A percentile compares a stretch with the other conserved stretches of the same genome.
phyloP scores from a whole-genome alignment of 2,797 vertebrate genomes.

The Cottoperca gobio region DNA sequence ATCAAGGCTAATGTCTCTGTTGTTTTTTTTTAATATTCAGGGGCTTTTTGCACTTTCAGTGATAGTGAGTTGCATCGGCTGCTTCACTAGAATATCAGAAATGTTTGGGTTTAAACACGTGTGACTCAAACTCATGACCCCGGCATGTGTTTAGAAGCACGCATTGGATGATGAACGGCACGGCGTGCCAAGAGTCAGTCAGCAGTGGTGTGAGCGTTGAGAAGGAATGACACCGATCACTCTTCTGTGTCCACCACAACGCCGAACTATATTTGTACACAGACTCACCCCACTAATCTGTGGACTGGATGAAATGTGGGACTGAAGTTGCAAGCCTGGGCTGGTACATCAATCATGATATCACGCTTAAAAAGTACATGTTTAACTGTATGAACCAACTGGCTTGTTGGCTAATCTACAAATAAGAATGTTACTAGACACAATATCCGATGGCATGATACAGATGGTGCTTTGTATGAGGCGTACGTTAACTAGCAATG shows the following conservation, averaged over 20 bases:
- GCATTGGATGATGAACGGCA: constrained; percentile 13
- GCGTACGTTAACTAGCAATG: no score
- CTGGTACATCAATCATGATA: no score
- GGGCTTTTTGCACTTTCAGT: neutral
- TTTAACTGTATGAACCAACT: no score
- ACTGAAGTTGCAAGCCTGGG: neutral
- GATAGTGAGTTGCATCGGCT: no score
- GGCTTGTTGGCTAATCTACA: no score
- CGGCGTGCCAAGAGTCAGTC: constrained; percentile 26
- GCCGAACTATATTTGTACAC: constrained; percentile 13
- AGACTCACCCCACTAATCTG: neutral
- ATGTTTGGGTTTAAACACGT: constrained; percentile 34
- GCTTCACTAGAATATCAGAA: constrained; percentile 3
- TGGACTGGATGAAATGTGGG: neutral
- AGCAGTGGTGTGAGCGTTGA: constrained; percentile 25
- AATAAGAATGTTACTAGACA: no score
- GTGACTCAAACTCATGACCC: constrained; percentile 14
- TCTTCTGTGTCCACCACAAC: neutral
- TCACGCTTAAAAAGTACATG: neutral
- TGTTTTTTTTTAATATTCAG: neutral
- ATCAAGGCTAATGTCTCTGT: neutral
- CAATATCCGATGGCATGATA: no score
- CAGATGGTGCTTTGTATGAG: no score
- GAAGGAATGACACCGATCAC: constrained; percentile 25
- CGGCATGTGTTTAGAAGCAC: constrained; percentile 33